Conservation (phyloP, 2,797 vertebrate species). For the Gambusia yucatana region DNA sequence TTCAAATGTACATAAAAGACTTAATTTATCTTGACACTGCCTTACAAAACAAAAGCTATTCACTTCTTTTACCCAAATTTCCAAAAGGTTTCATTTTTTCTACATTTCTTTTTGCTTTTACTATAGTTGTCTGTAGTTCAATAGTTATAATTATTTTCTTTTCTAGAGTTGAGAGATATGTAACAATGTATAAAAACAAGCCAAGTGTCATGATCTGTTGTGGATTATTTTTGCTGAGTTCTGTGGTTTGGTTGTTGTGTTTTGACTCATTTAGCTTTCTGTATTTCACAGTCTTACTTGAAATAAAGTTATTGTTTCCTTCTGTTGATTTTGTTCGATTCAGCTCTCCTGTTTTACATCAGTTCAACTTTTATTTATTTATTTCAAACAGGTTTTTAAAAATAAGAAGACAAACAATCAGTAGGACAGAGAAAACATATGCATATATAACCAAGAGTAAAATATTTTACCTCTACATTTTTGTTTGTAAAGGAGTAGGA, state of each 20-base stretch:
- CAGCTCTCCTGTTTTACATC: not conserved
- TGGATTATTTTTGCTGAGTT: not conserved
- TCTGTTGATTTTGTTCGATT: not conserved
- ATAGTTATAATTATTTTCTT: too few species aligned
- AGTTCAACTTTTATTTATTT: not conserved
- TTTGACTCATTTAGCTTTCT: not conserved
- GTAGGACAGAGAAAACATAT: too few species aligned
- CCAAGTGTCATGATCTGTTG: not conserved
- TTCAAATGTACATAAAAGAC: not conserved
- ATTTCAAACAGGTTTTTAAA: too few species aligned
- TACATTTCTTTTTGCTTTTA: not conserved
- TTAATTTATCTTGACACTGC: not conserved
- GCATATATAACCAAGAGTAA: too few species aligned
- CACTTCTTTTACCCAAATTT: not conserved
- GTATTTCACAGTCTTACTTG: not conserved
- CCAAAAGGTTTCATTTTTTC: not conserved
- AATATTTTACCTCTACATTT: too few species aligned
- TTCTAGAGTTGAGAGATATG: not conserved
- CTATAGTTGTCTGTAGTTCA: not conserved
- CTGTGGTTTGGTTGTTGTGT: not conserved
- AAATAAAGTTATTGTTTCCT: not conserved
- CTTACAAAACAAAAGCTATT: not conserved
- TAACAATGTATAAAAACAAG: not conserved
- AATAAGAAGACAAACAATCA: too few species aligned
- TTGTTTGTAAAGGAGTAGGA: too few species aligned